A percentile compares a stretch with the other conserved stretches of the same genome.
These are phyloP conservation scores for Himantopus leucocephalus DNA, from an alignment of 2,113 vertebrate species.

Conservation along the genomic window DNA sequence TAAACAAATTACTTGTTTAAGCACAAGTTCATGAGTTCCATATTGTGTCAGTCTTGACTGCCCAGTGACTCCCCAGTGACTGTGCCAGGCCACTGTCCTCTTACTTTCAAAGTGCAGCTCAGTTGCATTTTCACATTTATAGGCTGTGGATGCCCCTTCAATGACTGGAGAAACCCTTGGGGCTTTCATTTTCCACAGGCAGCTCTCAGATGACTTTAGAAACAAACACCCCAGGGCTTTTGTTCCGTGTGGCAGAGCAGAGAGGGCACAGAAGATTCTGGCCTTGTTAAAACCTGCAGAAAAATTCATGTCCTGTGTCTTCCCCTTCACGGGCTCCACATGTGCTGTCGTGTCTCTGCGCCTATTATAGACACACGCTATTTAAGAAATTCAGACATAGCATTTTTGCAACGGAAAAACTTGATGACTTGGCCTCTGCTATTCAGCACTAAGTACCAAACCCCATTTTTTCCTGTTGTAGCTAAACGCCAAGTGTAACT, in stretches of 20 bases:
- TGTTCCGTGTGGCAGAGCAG: constrained; percentile 37
- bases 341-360: constrained; percentile 49
- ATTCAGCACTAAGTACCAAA: constrained; percentile 19
- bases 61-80: neutral
- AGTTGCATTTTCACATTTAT: constrained; percentile 19
- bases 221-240: constrained; percentile 18
- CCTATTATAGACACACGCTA: neutral
- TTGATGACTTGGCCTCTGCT: neutral
- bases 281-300: constrained; percentile 64
- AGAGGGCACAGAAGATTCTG: constrained; percentile 45
- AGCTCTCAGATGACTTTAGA: constrained; percentile 40
- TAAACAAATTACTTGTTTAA: neutral
- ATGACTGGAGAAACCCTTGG: constrained; percentile 19
- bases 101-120: constrained; percentile 23
- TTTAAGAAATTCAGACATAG: constrained; percentile 13
- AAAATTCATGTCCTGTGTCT: constrained; percentile 42
- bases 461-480: neutral
- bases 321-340: neutral
- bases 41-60: neutral
- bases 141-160: neutral
- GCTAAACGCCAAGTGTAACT: neutral
- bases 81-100: neutral
- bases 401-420: constrained; percentile 12
- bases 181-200: constrained; percentile 55
- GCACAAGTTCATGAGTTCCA: neutral